Evolutionary conservation across 2,888 invertebrate species (phyloP), one percentile per base, ranked within the genome.

Genomic region (Rhingia rostrata): DNA sequence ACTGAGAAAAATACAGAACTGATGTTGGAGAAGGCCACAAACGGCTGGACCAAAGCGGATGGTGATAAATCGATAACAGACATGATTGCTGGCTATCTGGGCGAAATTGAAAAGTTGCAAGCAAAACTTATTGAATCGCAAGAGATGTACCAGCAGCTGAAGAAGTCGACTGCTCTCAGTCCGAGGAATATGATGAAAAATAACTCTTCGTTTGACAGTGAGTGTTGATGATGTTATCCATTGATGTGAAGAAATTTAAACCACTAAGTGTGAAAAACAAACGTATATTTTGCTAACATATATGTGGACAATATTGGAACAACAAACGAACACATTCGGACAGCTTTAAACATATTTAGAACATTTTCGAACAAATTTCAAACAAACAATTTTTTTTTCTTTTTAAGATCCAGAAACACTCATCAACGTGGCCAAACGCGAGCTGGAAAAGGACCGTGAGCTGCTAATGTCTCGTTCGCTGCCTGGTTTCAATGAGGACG

Each of bases 91-190:
- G 95, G 95, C 0, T 99, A 99, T 91, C 93, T 98, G 63, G 94
- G 94, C 88, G 98, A 99, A 92, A 97, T 98, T 88, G 98, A 98
- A 92, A 97, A 97, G 87, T 92, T 98, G 7, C 93, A 97, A 88
- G 96, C 97, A 0, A 96, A 97, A 90, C 92, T 99, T 67, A 94
- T 97, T 89, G 98, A 99, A 91, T 95, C 97, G 0, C 97, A 96
- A 89, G 94, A 95, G 66, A 94, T 95, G 89, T 95, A 95, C 89
- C 95, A 96, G 86, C 94, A 95, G 87, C 89, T 97, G 35, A 93
- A 95, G 60, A 94, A 94, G 88, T 82, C 87, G 4, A 86, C 86
- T 61, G 75, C 79, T 32, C n/a, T 77, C 12, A 87, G 83, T 61
- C 87, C 74, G 32, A 66, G 87, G 9, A 87, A 78, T 60, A 87